Percentiles rank a stretch among this genome's conserved stretches.
Conservation (phyloP, 2,888 invertebrate genomes). For the Hydriomena furcata region DNA sequence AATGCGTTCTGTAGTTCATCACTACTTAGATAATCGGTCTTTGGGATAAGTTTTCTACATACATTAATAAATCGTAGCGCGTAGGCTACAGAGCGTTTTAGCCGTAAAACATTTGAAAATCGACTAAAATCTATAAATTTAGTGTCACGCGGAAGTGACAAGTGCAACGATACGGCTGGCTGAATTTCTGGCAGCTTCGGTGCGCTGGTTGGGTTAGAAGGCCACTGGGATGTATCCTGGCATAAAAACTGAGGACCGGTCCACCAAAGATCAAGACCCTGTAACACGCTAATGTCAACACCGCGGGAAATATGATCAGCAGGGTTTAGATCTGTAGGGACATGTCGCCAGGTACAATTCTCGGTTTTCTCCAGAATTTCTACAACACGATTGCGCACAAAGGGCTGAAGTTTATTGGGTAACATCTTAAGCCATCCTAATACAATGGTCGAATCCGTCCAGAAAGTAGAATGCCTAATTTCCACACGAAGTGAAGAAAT, state of each 20-base stretch:
- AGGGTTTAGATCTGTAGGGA: constrained; percentile 22
- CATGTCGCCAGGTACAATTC: constrained; percentile 33
- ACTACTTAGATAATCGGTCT: constrained; percentile 5
- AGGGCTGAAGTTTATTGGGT: constrained; percentile 37
- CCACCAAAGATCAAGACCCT: constrained; percentile 6
- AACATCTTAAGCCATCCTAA: constrained; percentile 40
- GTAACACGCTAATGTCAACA: constrained; percentile 1
- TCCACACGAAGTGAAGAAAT: constrained; percentile 25
- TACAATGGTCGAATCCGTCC: constrained; percentile 43
- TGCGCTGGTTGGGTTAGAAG: not conserved
- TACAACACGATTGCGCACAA: constrained; percentile 39
- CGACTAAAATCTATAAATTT: not conserved
- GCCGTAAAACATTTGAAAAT: constrained; percentile 10
- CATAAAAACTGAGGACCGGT: constrained; percentile 2
- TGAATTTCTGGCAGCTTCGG: constrained; percentile 1
- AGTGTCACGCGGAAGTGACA: not conserved
- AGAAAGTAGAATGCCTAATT: constrained; percentile 26
- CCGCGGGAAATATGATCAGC: constrained; percentile 14
- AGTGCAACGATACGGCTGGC: not conserved
- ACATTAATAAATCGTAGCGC: constrained; percentile 12
- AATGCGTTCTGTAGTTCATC: constrained; percentile 11
- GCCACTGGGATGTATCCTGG: constrained; percentile 10
- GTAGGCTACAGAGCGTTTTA: constrained; percentile 15
- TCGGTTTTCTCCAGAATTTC: constrained; percentile 38
- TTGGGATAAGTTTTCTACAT: not conserved